These are phyloP conservation scores for Agelastica alni DNA, from an alignment of 2,888 invertebrate genomes.

Conservation along the genomic window DNA sequence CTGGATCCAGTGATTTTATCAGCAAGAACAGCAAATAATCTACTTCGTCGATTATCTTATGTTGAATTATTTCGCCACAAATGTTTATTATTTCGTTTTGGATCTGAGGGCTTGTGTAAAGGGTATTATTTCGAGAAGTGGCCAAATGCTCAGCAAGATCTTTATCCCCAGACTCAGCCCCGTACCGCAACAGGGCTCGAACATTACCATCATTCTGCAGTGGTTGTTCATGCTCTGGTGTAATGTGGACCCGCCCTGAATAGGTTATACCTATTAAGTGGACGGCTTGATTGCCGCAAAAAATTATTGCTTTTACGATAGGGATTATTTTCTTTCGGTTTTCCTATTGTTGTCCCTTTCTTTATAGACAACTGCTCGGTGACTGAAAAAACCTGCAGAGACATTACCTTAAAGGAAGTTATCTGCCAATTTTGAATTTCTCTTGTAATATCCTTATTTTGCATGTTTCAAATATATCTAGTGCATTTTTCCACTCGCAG, in stretches of 20 bases:
- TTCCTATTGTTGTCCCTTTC: neutral
- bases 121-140: neutral
- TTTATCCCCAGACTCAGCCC: no score
- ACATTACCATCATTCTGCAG: no score
- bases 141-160: no score
- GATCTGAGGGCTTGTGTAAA: neutral
- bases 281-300: neutral
- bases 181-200: no score
- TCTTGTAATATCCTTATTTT: neutral
- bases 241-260: no score
- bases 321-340: neutral
- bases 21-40: no score
- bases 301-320: neutral
- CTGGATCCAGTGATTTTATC: no score
- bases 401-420: neutral
- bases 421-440: neutral
- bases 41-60: no score
- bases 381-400: slow-evolving; percentile 1
- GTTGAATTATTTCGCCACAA: no score
- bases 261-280: neutral
- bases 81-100: neutral
- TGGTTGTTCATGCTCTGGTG: no score
- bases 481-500: slow-evolving; percentile 2
- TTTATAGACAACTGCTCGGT: neutral
- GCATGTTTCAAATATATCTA: slow-evolving; percentile 4